phyloP scores from a whole-genome alignment of 2,113 vertebrate genomes.

The Rattus rattus region DNA sequence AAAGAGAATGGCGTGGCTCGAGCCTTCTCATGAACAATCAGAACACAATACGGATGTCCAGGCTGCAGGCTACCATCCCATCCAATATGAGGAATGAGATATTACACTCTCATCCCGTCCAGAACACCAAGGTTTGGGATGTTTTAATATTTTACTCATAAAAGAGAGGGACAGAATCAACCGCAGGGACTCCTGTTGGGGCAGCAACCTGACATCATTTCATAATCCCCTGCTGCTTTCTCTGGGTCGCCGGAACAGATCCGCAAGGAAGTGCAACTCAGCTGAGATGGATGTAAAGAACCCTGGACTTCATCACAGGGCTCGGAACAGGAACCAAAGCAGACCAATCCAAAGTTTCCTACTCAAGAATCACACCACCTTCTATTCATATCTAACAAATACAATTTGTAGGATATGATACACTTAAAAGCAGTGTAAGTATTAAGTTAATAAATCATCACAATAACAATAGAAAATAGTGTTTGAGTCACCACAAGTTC shows the following conservation, averaged over 20 bases:
- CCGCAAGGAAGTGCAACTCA: background rate
- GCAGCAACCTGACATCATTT: background rate
- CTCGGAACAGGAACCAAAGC: background rate
- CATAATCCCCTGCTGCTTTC: background rate
- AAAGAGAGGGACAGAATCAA: constrained; percentile 40
- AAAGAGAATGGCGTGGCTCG: constrained; percentile 74
- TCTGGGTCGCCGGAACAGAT: background rate
- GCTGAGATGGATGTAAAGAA: background rate
- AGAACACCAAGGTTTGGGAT: constrained; percentile 40
- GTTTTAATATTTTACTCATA: constrained; percentile 64
- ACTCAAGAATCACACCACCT: background rate
- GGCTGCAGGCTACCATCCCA: constrained; percentile 57
- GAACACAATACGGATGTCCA: constrained; percentile 21
- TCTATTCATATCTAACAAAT: background rate
- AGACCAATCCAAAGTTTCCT: background rate
- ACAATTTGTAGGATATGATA: background rate
- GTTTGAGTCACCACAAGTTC: background rate
- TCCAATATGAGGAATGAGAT: constrained; percentile 45
- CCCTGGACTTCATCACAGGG: background rate
- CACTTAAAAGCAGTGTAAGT: background rate
- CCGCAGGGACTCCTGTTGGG: background rate
- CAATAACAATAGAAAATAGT: background rate
- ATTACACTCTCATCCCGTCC: background rate
- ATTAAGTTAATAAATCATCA: background rate
- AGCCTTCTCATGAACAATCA: constrained; percentile 61